Evolutionary conservation across 1,140 invertebrate genomes (phyloP).

Genomic region (Zaprionus ghesquierei): DNA sequence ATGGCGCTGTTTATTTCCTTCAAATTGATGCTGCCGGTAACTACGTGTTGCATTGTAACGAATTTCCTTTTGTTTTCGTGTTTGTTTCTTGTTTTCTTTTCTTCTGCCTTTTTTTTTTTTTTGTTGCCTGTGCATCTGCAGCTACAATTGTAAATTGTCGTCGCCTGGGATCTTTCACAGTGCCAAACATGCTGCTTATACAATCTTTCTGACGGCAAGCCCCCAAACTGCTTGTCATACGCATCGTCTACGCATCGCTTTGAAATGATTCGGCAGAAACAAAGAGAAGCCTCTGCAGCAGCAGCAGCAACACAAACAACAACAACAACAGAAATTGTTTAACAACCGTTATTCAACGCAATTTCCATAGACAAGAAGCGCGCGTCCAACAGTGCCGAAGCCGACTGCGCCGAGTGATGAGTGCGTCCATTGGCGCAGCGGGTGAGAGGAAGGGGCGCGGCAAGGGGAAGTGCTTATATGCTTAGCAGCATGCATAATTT

Average conservation of each 20-base stretch:
- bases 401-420: neutral
- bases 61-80: conserved; percentile 24
- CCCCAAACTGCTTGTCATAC: conserved; percentile 37
- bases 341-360: conserved; percentile 61
- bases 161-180: conserved; percentile 24
- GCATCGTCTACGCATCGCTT: conserved; percentile 35
- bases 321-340: conserved; percentile 32
- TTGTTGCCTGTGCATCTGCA: conserved; percentile 11
- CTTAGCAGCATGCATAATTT: conserved; percentile 68
- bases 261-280: conserved; percentile 31
- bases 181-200: neutral
- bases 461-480: conserved; percentile 30
- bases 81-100: conserved; percentile 24
- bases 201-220: neutral
- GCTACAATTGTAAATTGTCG: conserved; percentile 21
- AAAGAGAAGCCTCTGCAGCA: neutral
- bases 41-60: conserved; percentile 23
- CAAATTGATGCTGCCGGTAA: conserved; percentile 10
- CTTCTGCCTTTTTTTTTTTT: conserved; percentile 5
- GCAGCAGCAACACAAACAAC: conserved; percentile 1
- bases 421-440: neutral
- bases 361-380: conserved; percentile 12
- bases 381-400: neutral
- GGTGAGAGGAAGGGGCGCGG: neutral
- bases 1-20: conserved; percentile 19